Evolutionary conservation across 1,140 invertebrate species (phyloP).

Genomic region (Idris sp.): DNA sequence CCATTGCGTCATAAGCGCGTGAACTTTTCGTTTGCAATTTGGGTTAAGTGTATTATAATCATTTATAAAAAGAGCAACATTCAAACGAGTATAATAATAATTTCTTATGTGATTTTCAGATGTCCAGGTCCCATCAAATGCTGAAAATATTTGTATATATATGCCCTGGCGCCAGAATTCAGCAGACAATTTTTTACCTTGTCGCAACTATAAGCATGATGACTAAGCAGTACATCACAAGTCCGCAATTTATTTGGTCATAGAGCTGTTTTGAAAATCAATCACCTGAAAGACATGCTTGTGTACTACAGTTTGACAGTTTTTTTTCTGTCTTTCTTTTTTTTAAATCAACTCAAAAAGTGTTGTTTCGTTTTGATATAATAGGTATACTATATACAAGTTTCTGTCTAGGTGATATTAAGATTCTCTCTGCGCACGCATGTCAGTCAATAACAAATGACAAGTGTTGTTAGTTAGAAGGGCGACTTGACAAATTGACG

Average conservation of each 20-base stretch:
- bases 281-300: not conserved
- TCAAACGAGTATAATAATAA: no score
- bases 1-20: conserved; percentile 18
- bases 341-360: no score
- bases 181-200: conserved; percentile 41
- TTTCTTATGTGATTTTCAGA: no score
- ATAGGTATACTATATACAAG: no score
- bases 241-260: conserved; percentile 3
- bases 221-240: conserved; percentile 31
- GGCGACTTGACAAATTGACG: conserved; percentile 54
- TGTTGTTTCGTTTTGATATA: not conserved
- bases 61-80: no score
- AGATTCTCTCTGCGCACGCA: conserved; percentile 1
- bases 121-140: no score
- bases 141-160: conserved; percentile 18
- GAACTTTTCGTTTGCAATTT: conserved; percentile 11
- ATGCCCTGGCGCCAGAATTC: conserved; percentile 35
- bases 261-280: conserved; percentile 6
- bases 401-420: no score
- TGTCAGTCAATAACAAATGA: conserved; percentile 28
- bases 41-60: no score
- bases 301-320: no score
- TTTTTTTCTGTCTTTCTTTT: no score
- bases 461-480: conserved; percentile 2
- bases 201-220: conserved; percentile 26